phyloP scores from a whole-genome alignment of 2,113 vertebrate species.

The Sialia sialis region DNA sequence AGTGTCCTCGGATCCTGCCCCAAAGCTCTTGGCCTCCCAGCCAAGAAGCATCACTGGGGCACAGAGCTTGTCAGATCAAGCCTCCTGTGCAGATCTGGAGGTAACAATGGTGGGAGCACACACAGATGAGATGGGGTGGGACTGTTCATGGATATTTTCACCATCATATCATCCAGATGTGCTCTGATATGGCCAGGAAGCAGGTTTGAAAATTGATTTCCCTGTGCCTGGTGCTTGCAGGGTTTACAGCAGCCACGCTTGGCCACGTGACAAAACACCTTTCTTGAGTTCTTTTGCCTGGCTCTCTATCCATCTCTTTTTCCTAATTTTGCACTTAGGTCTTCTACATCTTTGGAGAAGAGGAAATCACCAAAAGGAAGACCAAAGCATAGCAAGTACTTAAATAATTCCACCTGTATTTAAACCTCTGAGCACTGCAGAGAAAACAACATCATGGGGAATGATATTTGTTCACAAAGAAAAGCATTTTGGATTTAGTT shows the following conservation, averaged over 20 bases:
- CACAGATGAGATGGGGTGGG: neutral
- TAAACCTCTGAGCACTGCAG: neutral
- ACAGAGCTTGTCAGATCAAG: neutral
- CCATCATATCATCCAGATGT: neutral
- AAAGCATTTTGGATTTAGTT: neutral
- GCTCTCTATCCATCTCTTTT: neutral
- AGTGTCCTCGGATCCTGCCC: neutral
- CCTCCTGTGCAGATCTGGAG: neutral
- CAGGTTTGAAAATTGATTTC: neutral
- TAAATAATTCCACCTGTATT: neutral
- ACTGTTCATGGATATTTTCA: neutral
- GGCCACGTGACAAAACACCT: fast-evolving
- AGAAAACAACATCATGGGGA: neutral
- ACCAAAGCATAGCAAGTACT: neutral
- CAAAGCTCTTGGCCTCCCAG: neutral
- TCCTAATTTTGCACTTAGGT: neutral
- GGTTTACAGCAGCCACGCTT: neutral
- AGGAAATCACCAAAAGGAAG: neutral
- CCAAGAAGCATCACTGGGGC: too few species aligned
- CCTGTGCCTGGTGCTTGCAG: neutral
- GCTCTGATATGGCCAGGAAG: neutral
- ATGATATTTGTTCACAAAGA: neutral
- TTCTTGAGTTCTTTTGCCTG: neutral
- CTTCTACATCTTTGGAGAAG: neutral
- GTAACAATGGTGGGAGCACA: neutral